Evolutionary conservation across 2,797 vertebrate genomes (phyloP).

Genomic region (Simalia tracyae): DNA sequence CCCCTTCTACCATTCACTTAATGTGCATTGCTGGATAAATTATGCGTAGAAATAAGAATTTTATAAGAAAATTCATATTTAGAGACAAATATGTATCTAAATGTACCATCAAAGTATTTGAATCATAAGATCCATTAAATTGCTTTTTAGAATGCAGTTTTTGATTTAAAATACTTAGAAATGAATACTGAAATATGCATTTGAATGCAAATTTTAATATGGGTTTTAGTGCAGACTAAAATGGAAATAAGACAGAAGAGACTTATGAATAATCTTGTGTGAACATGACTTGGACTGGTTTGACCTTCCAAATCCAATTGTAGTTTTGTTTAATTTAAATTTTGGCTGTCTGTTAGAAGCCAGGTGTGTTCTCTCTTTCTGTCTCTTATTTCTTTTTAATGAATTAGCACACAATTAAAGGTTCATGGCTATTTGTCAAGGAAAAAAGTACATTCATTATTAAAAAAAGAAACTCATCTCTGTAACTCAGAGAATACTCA

Average conservation of each 20-base stretch:
- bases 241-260: neutral
- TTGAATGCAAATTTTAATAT: neutral
- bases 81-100: neutral
- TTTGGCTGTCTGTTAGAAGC: conserved; percentile 75
- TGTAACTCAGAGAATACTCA: conserved; percentile 74
- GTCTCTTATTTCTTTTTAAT: conserved; percentile 8
- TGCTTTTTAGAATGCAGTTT: too few relatives aligned
- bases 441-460: conserved; percentile 71
- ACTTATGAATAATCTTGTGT: neutral
- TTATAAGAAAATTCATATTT: neutral
- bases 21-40: neutral
- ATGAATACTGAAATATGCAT: neutral
- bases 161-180: neutral
- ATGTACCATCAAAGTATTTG: too few relatives aligned
- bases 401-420: conserved; percentile 78
- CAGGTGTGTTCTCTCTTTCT: conserved; percentile 60
- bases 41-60: neutral
- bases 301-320: conserved; percentile 65
- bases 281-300: neutral
- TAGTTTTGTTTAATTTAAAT: conserved; percentile 71
- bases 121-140: too few relatives aligned
- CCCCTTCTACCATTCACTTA: too few relatives aligned
- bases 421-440: conserved; percentile 77
- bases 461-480: conserved; percentile 61
- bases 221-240: neutral